Base-by-base conservation (phyloP, 2,113 vertebrate genomes). In the Festucalex cinctus region DNA sequence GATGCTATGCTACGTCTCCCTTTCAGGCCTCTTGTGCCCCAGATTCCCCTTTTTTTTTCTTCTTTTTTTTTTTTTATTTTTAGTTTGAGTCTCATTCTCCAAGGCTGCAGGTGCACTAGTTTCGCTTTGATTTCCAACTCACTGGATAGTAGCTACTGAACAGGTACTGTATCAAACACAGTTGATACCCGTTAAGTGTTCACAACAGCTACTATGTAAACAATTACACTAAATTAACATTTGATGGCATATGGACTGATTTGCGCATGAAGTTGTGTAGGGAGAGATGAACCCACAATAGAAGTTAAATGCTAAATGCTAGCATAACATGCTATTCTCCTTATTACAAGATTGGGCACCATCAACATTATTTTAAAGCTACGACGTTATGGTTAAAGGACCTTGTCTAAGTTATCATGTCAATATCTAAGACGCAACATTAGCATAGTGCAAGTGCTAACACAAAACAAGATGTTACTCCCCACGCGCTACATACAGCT, bases 1-100 rank as follows among this genome's bases (percentile, higher is more conserved):
- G 60, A 62, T 62, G 83, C 74, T 83, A 76, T 83, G 89, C 83
- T 85, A 87, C 76, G 76, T 87, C 80, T 87, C 76, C 75, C 79
- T 90, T 89, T 88, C 85, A 88, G 83, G 83, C 85, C 82, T 78
- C 67, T 82, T 71, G 32, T 84, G 85, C 79, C 85, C 86, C 79
- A 86, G 79, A 85, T 88, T 87, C 75, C 63, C 72, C 66, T 69
- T 65, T 86, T 80, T 81, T 79, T 87, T 77, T 76, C 74, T 82
- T 77, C 75, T 72, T 75, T 85, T 76, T 76, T 81, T 74, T 80
- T 73, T 71, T 85, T 28, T 49, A 51, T 44, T 63, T 24, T 32
- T 57, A 28, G 53, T 2, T 57, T 8, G 26, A 57, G 54, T 32
- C 26, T 57, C 54, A 63, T 75, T 73, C 75, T 82, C 71, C 74